Evolutionary conservation across 2,113 vertebrate species (phyloP).

Genomic region (Pedionomus torquatus): DNA sequence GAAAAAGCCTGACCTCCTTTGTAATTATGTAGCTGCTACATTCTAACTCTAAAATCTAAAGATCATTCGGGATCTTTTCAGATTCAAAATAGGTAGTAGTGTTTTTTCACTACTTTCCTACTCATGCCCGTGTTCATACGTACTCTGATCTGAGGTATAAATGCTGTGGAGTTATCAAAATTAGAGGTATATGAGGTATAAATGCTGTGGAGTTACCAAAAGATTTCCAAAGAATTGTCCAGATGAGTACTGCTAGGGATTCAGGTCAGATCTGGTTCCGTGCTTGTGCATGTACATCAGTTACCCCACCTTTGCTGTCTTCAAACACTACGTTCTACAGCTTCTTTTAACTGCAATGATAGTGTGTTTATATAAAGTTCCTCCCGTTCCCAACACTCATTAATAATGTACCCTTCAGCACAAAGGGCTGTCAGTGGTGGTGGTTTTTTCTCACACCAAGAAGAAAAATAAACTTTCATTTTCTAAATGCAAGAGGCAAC

Average conservation of each 20-base stretch:
- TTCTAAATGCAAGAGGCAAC: neutral
- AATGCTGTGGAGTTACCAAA: neutral
- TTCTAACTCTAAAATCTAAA: too few relatives aligned
- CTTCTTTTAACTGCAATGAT: neutral
- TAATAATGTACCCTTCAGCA: conserved; percentile 13
- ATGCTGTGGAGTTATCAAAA: neutral
- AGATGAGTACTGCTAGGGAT: neutral
- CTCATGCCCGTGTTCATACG: neutral
- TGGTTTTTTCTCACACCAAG: neutral
- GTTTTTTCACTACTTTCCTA: neutral
- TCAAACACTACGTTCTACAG: neutral
- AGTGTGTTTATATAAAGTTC: neutral
- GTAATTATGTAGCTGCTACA: neutral
- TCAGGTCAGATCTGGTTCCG: neutral
- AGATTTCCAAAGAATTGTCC: neutral
- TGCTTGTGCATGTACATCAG: neutral
- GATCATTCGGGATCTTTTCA: neutral
- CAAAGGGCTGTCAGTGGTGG: neutral
- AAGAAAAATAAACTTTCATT: conserved; percentile 27
- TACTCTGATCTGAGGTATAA: neutral
- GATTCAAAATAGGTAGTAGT: neutral
- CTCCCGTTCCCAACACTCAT: neutral
- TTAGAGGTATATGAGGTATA: too few relatives aligned
- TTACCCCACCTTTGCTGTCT: neutral
- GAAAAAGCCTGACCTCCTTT: neutral